phyloP scores from a whole-genome alignment of 2,888 invertebrate genomes.

The Agonopterix arenella region DNA sequence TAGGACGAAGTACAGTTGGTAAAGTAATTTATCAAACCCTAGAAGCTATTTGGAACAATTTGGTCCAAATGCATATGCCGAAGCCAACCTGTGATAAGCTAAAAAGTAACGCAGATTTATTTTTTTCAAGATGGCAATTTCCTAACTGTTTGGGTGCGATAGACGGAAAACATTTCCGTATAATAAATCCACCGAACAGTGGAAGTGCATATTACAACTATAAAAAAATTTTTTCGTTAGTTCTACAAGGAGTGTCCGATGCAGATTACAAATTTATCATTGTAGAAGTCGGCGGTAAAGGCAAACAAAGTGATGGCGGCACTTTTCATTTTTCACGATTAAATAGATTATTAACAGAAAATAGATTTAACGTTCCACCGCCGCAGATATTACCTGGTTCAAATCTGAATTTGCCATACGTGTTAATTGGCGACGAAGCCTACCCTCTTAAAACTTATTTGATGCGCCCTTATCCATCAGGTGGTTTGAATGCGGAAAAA shows the following conservation, averaged over 20 bases:
- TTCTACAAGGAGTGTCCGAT: constrained; percentile 5
- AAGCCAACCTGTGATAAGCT: background rate
- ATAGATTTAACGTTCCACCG: background rate
- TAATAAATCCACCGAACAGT: background rate
- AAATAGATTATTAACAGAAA: background rate
- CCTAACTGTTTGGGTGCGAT: background rate
- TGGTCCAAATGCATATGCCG: background rate
- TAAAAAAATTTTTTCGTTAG: constrained; percentile 5
- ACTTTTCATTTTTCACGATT: background rate
- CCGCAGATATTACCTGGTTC: background rate
- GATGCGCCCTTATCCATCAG: constrained; percentile 13
- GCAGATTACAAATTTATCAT: constrained; percentile 5
- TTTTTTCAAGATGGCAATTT: background rate
- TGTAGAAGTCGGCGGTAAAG: constrained; percentile 6
- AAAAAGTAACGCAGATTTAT: background rate
- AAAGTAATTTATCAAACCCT: background rate
- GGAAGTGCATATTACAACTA: constrained; percentile 9
- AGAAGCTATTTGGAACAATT: background rate
- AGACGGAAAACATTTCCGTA: constrained; percentile 8
- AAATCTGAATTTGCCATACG: constrained; percentile 5
- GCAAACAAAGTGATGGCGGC: constrained; percentile 8
- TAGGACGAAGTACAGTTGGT: background rate
- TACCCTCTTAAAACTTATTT: too few species aligned
- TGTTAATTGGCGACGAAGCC: too few species aligned
- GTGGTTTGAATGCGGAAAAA: constrained; percentile 10